Conservation (phyloP, 2,888 invertebrate genomes). For the Callosobruchus maculatus region DNA sequence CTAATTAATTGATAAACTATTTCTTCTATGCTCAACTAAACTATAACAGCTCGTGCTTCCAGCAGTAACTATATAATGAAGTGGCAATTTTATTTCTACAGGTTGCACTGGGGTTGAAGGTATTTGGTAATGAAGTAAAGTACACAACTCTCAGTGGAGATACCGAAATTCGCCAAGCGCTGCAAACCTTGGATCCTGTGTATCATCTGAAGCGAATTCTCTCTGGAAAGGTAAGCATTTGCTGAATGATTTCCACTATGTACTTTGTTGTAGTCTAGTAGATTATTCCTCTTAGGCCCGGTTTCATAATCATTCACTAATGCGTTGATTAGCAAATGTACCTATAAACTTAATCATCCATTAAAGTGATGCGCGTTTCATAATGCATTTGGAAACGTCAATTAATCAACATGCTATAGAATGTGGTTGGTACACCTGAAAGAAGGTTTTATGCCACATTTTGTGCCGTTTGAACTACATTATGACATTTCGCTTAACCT, state of each 20-base stretch:
- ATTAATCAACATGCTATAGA: too few species aligned
- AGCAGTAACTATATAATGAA: not conserved
- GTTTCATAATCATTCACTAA: too few species aligned
- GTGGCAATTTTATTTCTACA: constrained; percentile 31
- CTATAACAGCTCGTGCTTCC: not conserved
- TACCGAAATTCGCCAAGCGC: constrained; percentile 62
- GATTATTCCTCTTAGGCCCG: not conserved
- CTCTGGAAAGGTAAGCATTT: constrained; percentile 65
- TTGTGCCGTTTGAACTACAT: too few species aligned
- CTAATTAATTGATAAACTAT: too few species aligned
- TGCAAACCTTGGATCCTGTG: constrained; percentile 66
- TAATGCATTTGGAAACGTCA: too few species aligned
- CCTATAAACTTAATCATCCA: too few species aligned
- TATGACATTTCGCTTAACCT: too few species aligned
- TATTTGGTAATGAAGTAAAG: constrained; percentile 89
- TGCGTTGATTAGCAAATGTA: too few species aligned
- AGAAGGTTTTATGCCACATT: too few species aligned
- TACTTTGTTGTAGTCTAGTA: not conserved
- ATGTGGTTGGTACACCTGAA: too few species aligned
- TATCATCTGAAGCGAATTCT: constrained; percentile 67
- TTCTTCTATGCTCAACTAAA: not conserved
- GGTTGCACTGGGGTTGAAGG: constrained; percentile 61
- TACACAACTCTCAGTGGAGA: constrained; percentile 71
- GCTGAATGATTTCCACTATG: not conserved
- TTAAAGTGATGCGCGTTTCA: too few species aligned